phyloP scores from a whole-genome alignment of 2,113 vertebrate species.

The Alligator sinensis region DNA sequence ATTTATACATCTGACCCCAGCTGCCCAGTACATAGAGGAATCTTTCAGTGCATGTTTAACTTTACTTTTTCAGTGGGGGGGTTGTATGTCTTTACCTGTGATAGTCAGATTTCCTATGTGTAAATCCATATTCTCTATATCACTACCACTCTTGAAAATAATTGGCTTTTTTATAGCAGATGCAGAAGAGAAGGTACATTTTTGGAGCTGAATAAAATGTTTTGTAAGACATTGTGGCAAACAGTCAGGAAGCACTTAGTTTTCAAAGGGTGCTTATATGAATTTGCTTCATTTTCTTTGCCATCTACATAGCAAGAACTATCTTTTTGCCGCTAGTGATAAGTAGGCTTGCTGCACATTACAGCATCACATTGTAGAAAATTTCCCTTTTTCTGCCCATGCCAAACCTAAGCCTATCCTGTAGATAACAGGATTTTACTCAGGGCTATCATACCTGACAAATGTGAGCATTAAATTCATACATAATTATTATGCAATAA shows the following conservation, averaged over 20 bases:
- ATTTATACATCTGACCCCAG: background rate
- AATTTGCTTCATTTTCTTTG: conserved; percentile 22
- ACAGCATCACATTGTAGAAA: background rate
- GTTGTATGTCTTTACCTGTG: background rate
- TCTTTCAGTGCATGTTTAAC: background rate
- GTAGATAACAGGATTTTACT: conserved; percentile 18
- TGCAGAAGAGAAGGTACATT: background rate
- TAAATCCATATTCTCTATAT: background rate
- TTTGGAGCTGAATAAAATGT: background rate
- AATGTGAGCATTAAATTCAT: background rate
- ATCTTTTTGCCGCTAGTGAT: conserved; percentile 16
- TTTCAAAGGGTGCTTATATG: conserved; percentile 13
- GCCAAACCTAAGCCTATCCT: background rate
- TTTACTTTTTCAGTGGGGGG: background rate
- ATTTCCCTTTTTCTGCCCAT: background rate
- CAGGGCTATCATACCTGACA: background rate
- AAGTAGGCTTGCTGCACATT: background rate
- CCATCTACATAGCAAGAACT: background rate
- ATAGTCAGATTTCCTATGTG: background rate
- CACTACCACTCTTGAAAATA: background rate
- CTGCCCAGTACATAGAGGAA: background rate
- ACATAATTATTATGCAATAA: background rate
- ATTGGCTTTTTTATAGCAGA: background rate
- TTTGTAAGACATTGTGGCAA: background rate
- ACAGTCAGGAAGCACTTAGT: background rate